phyloP scores from a whole-genome alignment of 1,140 invertebrate species.

The Ganaspis sp. region DNA sequence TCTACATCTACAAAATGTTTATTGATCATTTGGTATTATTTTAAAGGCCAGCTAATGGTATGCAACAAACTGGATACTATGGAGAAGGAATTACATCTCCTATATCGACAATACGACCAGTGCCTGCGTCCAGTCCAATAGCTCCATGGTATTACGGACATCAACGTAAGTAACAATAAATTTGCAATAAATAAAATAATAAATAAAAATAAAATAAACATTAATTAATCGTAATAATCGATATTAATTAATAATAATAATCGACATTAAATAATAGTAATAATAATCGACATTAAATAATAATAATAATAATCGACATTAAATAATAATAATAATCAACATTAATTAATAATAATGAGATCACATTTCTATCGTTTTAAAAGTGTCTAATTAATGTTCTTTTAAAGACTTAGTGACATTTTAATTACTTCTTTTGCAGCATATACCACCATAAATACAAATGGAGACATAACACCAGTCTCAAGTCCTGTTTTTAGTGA shows the following conservation, averaged over 20 bases:
- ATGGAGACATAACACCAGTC: slow-evolving; percentile 65
- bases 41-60: slow-evolving; percentile 62
- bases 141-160: slow-evolving; percentile 76
- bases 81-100: slow-evolving; percentile 66
- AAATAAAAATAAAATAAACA: too few species aligned
- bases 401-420: slow-evolving; percentile 33
- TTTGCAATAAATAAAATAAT: too few species aligned
- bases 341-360: neutral
- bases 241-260: too few species aligned
- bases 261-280: too few species aligned
- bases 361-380: too few species aligned
- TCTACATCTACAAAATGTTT: too few species aligned
- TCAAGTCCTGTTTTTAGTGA: slow-evolving; percentile 66
- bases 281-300: too few species aligned
- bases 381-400: too few species aligned
- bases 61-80: slow-evolving; percentile 70
- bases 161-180: slow-evolving; percentile 73
- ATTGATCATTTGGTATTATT: too few species aligned
- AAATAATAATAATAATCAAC: too few species aligned
- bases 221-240: too few species aligned
- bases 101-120: slow-evolving; percentile 74
- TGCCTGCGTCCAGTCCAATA: slow-evolving; percentile 77
- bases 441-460: slow-evolving; percentile 63
- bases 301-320: too few species aligned
- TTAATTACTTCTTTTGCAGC: slow-evolving; percentile 65